Percentiles rank a stretch among this genome's conserved stretches.
Evolutionary conservation across 2,888 invertebrate species (phyloP).

Genomic region (Acleris emargana): DNA sequence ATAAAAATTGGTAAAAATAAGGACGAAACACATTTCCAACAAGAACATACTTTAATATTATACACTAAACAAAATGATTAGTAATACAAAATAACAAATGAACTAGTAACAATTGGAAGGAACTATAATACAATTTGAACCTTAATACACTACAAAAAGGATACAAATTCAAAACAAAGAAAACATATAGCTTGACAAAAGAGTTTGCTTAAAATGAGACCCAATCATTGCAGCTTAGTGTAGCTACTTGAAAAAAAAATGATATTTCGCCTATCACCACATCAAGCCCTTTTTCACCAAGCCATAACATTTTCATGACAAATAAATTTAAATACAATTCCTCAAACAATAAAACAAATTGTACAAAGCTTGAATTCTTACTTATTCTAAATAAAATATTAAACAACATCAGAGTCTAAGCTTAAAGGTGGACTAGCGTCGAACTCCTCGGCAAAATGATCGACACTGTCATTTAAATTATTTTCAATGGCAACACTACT

Average conservation of each 20-base stretch:
- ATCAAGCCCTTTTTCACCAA: too few relatives aligned
- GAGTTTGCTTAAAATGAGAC: too few relatives aligned
- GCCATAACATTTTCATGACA: too few relatives aligned
- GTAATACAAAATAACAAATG: slow-evolving; percentile 13
- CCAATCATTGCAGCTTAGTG: too few relatives aligned
- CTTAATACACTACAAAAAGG: neutral
- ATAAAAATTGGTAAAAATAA: neutral
- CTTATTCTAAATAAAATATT: neutral
- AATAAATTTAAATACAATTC: too few relatives aligned
- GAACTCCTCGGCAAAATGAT: slow-evolving; percentile 72
- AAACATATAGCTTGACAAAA: too few relatives aligned
- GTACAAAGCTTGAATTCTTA: neutral
- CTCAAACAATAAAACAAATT: neutral
- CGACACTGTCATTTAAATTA: slow-evolving; percentile 47
- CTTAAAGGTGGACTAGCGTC: slow-evolving; percentile 75
- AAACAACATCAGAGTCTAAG: slow-evolving; percentile 55
- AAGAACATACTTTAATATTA: slow-evolving; percentile 21
- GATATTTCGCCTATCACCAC: too few relatives aligned
- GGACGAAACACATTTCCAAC: slow-evolving; percentile 8
- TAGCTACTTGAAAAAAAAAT: too few relatives aligned
- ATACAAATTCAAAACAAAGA: neutral
- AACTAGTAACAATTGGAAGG: slow-evolving; percentile 9
- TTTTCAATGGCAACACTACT: slow-evolving; percentile 42
- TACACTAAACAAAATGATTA: slow-evolving; percentile 7
- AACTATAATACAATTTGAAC: neutral